These are phyloP conservation scores for Drosophila nigrodunni DNA, from an alignment of 1,140 invertebrate genomes.

Conservation along the genomic window DNA sequence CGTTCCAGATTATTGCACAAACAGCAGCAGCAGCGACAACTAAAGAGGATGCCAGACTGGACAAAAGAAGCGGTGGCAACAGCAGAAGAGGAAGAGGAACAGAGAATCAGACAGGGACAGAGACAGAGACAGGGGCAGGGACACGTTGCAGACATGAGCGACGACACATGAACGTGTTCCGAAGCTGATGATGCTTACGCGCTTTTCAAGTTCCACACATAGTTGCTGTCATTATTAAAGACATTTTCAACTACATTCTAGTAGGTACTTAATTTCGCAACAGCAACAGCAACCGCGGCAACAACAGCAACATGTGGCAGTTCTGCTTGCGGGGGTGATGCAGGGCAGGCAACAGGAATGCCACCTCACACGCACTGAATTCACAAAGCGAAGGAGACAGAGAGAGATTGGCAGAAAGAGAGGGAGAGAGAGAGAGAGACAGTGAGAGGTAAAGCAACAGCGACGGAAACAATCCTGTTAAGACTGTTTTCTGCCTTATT, in stretches of 20 bases:
- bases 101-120: neutral
- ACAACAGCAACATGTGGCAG: conserved; percentile 8
- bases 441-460: neutral
- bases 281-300: conserved; percentile 17
- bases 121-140: neutral
- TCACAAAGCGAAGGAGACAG: neutral
- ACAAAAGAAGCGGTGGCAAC: neutral
- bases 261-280: conserved; percentile 80
- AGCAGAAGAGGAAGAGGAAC: neutral
- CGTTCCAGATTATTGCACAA: conserved; percentile 82
- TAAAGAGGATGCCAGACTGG: conserved; percentile 15
- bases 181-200: conserved; percentile 78
- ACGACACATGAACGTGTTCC: conserved; percentile 65
- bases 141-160: conserved; percentile 38
- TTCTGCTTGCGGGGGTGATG: neutral
- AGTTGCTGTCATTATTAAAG: conserved; percentile 84
- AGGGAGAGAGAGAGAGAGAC: neutral
- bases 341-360: conserved; percentile 33
- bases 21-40: conserved; percentile 21
- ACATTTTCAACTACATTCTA: conserved; percentile 84
- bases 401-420: neutral
- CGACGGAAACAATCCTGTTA: conserved; percentile 3
- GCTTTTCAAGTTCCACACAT: conserved; percentile 84
- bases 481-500: neutral
- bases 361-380: conserved; percentile 48